Percentiles rank a stretch among this genome's conserved stretches.
These are phyloP conservation scores for Drosophila phalerata DNA, from an alignment of 2,888 invertebrate species.

Conservation along the genomic window DNA sequence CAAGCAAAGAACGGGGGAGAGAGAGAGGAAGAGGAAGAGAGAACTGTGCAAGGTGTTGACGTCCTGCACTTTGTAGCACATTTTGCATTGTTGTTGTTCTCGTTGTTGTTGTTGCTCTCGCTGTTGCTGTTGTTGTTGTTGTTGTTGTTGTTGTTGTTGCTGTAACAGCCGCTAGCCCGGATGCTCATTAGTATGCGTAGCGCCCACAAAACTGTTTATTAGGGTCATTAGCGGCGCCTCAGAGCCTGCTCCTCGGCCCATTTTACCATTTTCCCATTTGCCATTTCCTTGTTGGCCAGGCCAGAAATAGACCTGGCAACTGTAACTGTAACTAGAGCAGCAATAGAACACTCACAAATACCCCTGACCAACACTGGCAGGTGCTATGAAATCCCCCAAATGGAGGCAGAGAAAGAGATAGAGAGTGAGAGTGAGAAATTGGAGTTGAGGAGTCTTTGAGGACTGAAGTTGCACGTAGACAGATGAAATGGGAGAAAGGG, in stretches of 20 bases:
- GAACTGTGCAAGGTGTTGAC: constrained; percentile 68
- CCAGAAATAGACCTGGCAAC: constrained; percentile 19
- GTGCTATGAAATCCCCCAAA: constrained; percentile 1
- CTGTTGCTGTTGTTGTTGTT: constrained; percentile 13
- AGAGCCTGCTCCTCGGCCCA: constrained; percentile 34
- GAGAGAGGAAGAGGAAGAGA: constrained; percentile 1
- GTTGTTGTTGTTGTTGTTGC: constrained; percentile 9
- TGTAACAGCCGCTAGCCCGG: constrained; percentile 40
- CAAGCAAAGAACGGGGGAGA: too few relatives aligned
- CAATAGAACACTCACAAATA: constrained; percentile 10
- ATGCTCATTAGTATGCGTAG: constrained; percentile 75
- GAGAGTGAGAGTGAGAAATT: not conserved
- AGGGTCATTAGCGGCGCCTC: constrained; percentile 78
- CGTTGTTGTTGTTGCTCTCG: constrained; percentile 20
- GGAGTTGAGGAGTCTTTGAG: constrained; percentile 1
- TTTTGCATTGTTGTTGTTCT: constrained; percentile 45
- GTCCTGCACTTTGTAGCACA: constrained; percentile 70
- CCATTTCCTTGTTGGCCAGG: constrained; percentile 15
- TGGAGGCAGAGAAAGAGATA: not conserved
- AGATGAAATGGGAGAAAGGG: not conserved
- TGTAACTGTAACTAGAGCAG: constrained; percentile 35
- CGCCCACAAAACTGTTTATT: constrained; percentile 79
- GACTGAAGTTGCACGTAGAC: constrained; percentile 1
- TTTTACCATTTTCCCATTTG: constrained; percentile 8
- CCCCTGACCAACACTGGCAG: constrained; percentile 29